phyloP scores from a whole-genome alignment of 2,888 invertebrate species.

The Chrysodeixis includens region DNA sequence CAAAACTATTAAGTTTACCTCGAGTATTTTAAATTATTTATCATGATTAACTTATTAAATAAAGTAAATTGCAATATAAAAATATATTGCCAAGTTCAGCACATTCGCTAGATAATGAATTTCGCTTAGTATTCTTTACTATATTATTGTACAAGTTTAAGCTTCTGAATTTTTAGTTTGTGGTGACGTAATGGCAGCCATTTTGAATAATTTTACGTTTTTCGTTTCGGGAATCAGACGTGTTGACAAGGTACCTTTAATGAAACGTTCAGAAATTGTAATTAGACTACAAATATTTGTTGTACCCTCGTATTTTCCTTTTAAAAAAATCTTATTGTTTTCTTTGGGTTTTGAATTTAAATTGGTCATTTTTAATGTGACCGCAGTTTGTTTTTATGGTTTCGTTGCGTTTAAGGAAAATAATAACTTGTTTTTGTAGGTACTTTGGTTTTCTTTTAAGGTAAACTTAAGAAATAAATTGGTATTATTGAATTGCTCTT shows the following conservation, averaged over 20 bases:
- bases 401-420: background rate
- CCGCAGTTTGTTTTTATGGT: background rate
- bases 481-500: no score
- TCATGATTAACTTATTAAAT: no score
- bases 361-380: slow-evolving; percentile 1
- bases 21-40: no score
- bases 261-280: slow-evolving; percentile 72
- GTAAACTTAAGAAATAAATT: no score
- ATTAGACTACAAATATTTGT: slow-evolving; percentile 72
- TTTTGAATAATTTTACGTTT: slow-evolving; percentile 55
- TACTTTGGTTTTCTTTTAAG: no score
- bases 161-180: slow-evolving; percentile 25
- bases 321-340: slow-evolving; percentile 37
- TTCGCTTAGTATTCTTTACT: no score
- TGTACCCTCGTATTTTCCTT: slow-evolving; percentile 36
- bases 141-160: background rate
- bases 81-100: no score
- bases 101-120: no score
- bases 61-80: no score
- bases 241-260: slow-evolving; percentile 67
- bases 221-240: slow-evolving; percentile 43
- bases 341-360: slow-evolving; percentile 19
- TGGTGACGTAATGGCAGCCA: slow-evolving; percentile 27
- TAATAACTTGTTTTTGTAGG: background rate
- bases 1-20: no score